Evolutionary conservation across 2,113 vertebrate species (phyloP), one percentile per base, ranked within the genome.

Genomic region (Caranx ignobilis): DNA sequence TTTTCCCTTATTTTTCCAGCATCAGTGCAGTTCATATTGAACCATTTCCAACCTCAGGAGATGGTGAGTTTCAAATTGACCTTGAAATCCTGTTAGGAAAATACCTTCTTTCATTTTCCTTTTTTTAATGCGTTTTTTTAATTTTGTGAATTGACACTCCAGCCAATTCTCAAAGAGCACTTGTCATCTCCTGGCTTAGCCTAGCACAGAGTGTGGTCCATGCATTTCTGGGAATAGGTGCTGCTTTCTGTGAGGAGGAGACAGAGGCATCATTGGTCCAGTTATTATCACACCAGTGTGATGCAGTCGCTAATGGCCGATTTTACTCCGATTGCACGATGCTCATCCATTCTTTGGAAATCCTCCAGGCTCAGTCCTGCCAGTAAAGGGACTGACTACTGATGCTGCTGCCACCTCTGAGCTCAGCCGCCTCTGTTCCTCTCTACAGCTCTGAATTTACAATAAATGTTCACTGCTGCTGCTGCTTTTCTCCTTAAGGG

Each of bases 301-400:
- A 85, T 66, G 59, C 68, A 41, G 75, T 69, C 26, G 26, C 56
- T 83, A 54, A 82, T 85, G 78, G 69, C 63, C 50, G 75, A 71
- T 85, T 83, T 76, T 41, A 74, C 84, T 65, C 77, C 0, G 39
- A 65, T 81, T 76, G 52, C 70, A 8, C 31, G 55, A 70, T 80
- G 48, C 68, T 72, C 61, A 63, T 79, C 79, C 41, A 26, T 73
- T 63, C 52, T 75, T 63, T 86, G 87, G 81, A 88, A 77, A 39
- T 69, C 34, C 31, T 75, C 75, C 85, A 79, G 55, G 54, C 73
- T 85, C 31, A 41, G 43, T 63, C 41, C 31, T 67, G 65, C 52
- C 74, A 66, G 43, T 43, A 62, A 57, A 56, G 63, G 69, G 61
- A 43, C 31, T 15, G 35, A 68, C 54, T 64, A 54, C 70, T 74